Base-by-base conservation (phyloP, 2,113 vertebrate species). In the Campylorhamphus procurvoides region DNA sequence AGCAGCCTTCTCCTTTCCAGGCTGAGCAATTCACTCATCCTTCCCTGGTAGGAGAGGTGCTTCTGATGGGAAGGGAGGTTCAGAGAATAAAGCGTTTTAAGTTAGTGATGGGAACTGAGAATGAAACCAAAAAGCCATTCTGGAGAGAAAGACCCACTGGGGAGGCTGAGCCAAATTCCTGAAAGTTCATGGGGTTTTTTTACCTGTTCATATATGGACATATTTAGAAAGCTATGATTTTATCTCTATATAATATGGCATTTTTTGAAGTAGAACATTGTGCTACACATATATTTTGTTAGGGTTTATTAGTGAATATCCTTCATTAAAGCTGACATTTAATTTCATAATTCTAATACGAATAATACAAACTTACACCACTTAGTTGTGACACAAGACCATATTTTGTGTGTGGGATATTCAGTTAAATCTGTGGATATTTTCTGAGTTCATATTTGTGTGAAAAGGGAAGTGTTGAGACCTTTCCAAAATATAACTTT, bases 241-340 rank as follows among this genome's bases (percentile, higher is more conserved):
- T 69, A 47, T 62, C 33, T 47, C 52, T 68, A 5, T 7, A 18
- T 2, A 18, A n/a, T 28, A 58, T n/a, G 6, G 5, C 8, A 67
- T 42, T 76, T 91, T 52, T 84, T 63, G 17, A 85, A 90, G 14
- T 23, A 60, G 37, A 66, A 29, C 12, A 15, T 9, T 29, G 17
- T 2, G 2, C 7, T 18, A 1, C 10, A 60, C 0, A 0, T 10
- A 44, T 31, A 18, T 64, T 24, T 2, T 46, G 55, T 60, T 73
- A 50, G 27, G 20, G 16, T 44, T 78, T 74, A 47, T 33, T 68
- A 24, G 11, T 67, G 25, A 68, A 73, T 46, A 77, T 8, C 25
- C 77, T 68, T 52, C 33, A 37, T 20, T 77, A 27, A 58, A 59
- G 16, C 24, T 84, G 49, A 6, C 31, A 60, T 88, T 84, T 60